Conservation (phyloP, 2,113 vertebrate genomes). For the Catagonus wagneri region DNA sequence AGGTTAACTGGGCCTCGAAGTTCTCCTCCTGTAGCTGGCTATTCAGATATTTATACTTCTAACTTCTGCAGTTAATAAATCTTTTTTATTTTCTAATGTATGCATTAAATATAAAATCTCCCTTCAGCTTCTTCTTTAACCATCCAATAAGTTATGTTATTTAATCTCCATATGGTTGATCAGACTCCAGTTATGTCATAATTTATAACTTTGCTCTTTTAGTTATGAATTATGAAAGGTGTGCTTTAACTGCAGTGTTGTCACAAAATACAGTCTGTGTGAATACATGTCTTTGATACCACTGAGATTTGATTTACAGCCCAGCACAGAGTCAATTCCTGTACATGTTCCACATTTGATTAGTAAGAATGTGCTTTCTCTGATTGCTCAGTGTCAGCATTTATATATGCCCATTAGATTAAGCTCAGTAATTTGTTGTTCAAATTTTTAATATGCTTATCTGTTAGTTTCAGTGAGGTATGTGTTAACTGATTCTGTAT, state of each 20-base stretch:
- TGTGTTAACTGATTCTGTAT: neutral
- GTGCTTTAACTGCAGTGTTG: neutral
- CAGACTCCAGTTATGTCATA: neutral
- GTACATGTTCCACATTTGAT: neutral
- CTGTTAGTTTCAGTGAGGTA: neutral
- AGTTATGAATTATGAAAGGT: neutral
- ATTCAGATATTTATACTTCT: neutral
- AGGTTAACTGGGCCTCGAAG: neutral
- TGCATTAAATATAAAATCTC: neutral
- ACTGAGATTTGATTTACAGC: neutral
- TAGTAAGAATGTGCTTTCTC: neutral
- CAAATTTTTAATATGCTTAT: neutral
- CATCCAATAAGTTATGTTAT: neutral
- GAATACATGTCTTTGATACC: neutral
- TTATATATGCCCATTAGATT: neutral
- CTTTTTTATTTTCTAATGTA: neutral
- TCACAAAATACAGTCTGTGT: neutral
- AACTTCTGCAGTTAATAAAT: neutral
- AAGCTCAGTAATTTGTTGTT: neutral
- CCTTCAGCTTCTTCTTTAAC: neutral
- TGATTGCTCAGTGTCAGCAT: neutral
- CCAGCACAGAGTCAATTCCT: neutral
- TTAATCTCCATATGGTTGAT: neutral
- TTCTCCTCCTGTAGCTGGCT: neutral
- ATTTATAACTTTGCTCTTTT: neutral